A percentile compares a stretch with the other conserved stretches of the same genome.
Evolutionary conservation across 2,888 invertebrate species (phyloP).

Genomic region (Ophion ellenae): DNA sequence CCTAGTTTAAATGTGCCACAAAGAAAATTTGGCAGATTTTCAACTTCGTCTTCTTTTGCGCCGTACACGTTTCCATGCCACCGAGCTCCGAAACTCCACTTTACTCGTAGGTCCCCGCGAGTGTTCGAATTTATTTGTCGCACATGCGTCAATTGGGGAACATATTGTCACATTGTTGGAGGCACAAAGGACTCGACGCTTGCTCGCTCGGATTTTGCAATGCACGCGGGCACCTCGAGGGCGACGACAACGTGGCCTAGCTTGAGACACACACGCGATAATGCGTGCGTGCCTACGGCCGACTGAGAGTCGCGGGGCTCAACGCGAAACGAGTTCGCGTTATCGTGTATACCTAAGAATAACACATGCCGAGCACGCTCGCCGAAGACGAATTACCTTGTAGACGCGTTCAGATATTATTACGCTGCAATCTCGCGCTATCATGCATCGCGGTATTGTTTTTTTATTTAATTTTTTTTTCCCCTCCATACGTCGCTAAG

Average conservation of each 20-base stretch:
- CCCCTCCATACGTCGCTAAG: neutral
- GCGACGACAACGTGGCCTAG: conserved; percentile 42
- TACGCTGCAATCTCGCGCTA: conserved; percentile 43
- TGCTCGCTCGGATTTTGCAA: neutral
- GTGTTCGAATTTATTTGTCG: neutral
- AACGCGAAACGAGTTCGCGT: conserved; percentile 60
- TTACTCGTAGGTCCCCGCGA: neutral
- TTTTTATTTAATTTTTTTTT: neutral
- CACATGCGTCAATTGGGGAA: neutral
- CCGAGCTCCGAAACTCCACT: neutral
- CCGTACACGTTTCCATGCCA: neutral
- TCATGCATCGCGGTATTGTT: conserved; percentile 23
- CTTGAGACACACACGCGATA: conserved; percentile 59
- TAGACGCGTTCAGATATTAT: conserved; percentile 62
- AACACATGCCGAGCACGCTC: conserved; percentile 55
- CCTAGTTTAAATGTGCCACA: too few species aligned
- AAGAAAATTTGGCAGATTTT: too few species aligned
- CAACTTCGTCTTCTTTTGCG: neutral
- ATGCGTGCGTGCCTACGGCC: conserved; percentile 60
- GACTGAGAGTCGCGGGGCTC: conserved; percentile 35
- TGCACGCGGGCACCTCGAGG: neutral
- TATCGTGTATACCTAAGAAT: conserved; percentile 53
- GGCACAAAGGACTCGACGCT: neutral
- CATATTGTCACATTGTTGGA: neutral
- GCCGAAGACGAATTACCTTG: conserved; percentile 63